Conservation (phyloP, 2,888 invertebrate species). For the Cotesia congregata region DNA sequence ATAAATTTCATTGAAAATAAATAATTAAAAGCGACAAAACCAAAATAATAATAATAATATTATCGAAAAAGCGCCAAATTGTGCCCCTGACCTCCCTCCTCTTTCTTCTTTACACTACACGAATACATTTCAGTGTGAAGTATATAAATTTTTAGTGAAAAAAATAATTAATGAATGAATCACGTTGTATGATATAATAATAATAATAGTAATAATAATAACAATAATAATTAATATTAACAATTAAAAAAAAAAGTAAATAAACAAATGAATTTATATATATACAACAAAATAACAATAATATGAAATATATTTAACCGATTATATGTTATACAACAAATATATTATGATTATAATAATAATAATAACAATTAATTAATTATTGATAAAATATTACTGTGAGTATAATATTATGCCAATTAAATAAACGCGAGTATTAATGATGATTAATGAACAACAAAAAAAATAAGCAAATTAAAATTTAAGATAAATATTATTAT, state of each 20-base stretch:
- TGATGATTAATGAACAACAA: conserved; percentile 44
- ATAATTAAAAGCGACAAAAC: conserved; percentile 13
- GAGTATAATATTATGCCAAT: conserved; percentile 62
- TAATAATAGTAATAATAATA: conserved; percentile 41
- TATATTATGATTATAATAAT: conserved; percentile 39
- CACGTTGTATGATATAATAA: conserved; percentile 51
- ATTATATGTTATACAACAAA: conserved; percentile 46
- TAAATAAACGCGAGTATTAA: conserved; percentile 62
- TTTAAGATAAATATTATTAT: conserved; percentile 29
- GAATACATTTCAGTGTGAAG: conserved; percentile 26
- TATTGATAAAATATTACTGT: conserved; percentile 51
- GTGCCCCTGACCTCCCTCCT: conserved; percentile 18
- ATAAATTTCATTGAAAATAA: conserved; percentile 35
- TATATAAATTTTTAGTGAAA: conserved; percentile 27
- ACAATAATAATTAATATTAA: conserved; percentile 34
- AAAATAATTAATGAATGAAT: conserved; percentile 36
- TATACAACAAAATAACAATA: conserved; percentile 61
- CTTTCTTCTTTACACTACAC: conserved; percentile 12
- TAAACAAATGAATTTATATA: conserved; percentile 57
- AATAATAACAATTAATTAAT: conserved; percentile 43
- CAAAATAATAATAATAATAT: conserved; percentile 14
- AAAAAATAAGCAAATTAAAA: conserved; percentile 33
- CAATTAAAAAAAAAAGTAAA: conserved; percentile 21
- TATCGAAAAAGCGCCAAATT: conserved; percentile 28
- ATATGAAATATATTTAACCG: conserved; percentile 61